Evolutionary conservation across 2,113 vertebrate species (phyloP), one percentile per base, ranked within the genome.

Genomic region (Trachemys scripta): DNA sequence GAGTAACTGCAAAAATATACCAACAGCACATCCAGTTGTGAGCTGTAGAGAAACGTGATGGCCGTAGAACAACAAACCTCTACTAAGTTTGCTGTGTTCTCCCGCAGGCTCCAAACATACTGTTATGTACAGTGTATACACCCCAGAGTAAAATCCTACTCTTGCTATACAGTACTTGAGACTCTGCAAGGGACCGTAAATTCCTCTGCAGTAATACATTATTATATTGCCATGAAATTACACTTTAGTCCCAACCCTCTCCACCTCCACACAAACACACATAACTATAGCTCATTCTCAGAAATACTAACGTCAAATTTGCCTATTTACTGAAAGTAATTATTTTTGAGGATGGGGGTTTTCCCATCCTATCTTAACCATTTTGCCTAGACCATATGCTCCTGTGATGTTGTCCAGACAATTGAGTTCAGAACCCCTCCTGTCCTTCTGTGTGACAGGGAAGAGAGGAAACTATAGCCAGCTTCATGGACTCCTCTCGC

Each of bases 91-190:
- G 13, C 42, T 7, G 19, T 29, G 10, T 88, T 22, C 27, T 82
- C 25, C 22, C 6, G 51, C 29, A 12, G 51, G 0, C 11, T 5
- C 0, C 0, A 53, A 54, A 50, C 16, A 59, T 65, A 89, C 31
- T 93, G 53, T 57, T 83, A 22, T 2, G 0, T 47, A 35, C 76
- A 35, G 24, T 0, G 0, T 35, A 57, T 0, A 2, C 6, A 65
- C 27, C 16, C 2, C 72, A 27, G 16, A 29, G 38, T 0, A 1
- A 27, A 4, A 35, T 25, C 62, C 35, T 59, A 57, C 84, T 51
- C 6, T 5, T 5, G n/a, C 59, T 45, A 89, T 82, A 57, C 14
- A 47, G 14, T 35, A 85, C 19, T 56, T 22, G 22, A 22, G 54
- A 56, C 54, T 56, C 54, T 56, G 54, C 24, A 22, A 56, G 54